Evolutionary conservation across 2,888 invertebrate genomes (phyloP), one percentile per base, ranked within the genome.

Genomic region (Acrobasis repandana): DNA sequence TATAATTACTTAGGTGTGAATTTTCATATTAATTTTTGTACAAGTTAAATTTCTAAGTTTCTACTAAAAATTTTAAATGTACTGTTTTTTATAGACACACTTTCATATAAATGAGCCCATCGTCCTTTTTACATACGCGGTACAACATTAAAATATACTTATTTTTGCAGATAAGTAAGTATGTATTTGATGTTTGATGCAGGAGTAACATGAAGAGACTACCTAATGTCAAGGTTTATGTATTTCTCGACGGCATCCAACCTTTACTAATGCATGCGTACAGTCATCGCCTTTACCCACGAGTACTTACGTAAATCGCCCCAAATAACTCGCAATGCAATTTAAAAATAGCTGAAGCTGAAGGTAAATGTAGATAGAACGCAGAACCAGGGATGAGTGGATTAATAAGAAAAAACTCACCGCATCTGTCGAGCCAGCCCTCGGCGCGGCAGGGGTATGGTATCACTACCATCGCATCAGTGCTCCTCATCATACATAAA

Each of bases 361-460:
- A 60, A 61, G 15, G 38, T 56, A 60, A 54, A 34, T 28, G 33
- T 16, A 58, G 58, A 36, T 48, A 52, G 18, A 58, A 43, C 10
- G 43, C 47, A 18, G 14, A 60, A 15, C 11, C 43, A 63, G 34
- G 6, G 18, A 28, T n/a, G 11, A 28, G 11, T 36, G 33, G 34
- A 36, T 15, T 48, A 47, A 47, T 38, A 10, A 48, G 8, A 36
- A 46, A 59, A 2, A 49, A 78, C 90, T 88, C 72, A 92, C 92
- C 91, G 69, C 90, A 92, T 87, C 87, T 81, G 64, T 91, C 84
- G 20, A 92, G 79, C 92, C 92, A 92, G 50, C 92, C 92, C 72
- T 92, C 92, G 16, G 85, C 92, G 51, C 90, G 86, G 72, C 92
- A 92, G 28, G 92, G 92, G 66, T 86, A 92, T 58, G 82, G 75